These are phyloP conservation scores for Orbicella faveolata DNA, from an alignment of 64 coral and sea anemone species.

Conservation along the genomic window DNA sequence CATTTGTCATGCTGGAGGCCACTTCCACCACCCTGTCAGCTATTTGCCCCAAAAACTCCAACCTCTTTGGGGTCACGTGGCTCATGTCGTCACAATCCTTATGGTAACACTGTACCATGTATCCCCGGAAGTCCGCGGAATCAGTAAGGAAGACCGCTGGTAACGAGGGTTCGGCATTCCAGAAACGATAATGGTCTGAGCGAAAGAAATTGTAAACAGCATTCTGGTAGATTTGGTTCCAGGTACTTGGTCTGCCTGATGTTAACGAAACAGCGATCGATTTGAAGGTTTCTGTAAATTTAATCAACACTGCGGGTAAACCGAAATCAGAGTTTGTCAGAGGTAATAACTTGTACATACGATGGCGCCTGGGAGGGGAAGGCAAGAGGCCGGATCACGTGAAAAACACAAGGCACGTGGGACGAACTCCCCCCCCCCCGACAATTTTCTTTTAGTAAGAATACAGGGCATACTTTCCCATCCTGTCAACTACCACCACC, in stretches of 20 bases:
- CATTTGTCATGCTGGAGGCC: constrained; percentile 2
- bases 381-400: too few species aligned
- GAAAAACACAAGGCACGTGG: too few species aligned
- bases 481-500: too few species aligned
- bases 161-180: constrained; percentile 43
- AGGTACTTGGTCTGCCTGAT: neutral
- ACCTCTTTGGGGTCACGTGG: constrained; percentile 46
- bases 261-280: neutral
- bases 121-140: constrained; percentile 55
- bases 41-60: constrained; percentile 29
- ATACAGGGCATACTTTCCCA: too few species aligned
- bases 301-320: too few species aligned
- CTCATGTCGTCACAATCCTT: constrained; percentile 41
- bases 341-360: too few species aligned
- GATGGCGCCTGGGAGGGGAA: too few species aligned
- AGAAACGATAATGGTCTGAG: constrained; percentile 63
- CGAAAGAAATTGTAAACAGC: constrained; percentile 15
- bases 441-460: too few species aligned
- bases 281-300: too few species aligned
- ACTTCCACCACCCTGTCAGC: constrained; percentile 3
- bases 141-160: constrained; percentile 65
- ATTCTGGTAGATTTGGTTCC: neutral
- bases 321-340: too few species aligned
- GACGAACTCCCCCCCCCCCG: too few species aligned
- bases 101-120: constrained; percentile 62